Evolutionary conservation across 2,888 invertebrate genomes (phyloP).

Genomic region (Amiota communis): DNA sequence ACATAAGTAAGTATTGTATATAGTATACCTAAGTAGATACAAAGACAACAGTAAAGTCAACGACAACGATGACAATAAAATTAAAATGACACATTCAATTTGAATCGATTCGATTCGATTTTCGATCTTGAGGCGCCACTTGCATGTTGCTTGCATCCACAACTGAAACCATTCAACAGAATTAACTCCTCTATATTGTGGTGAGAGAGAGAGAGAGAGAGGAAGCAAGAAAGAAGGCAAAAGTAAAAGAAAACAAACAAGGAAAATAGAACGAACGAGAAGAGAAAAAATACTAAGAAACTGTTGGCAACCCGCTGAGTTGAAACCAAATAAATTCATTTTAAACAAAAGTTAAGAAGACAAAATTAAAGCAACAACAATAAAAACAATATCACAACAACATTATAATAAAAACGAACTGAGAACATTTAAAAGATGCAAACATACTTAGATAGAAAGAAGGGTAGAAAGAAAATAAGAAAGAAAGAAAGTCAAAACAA

Average conservation of each 20-base stretch:
- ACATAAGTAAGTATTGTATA: too few species aligned
- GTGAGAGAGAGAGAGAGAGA: too few species aligned
- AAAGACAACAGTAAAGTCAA: constrained; percentile 34
- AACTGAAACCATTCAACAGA: too few species aligned
- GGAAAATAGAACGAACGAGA: too few species aligned
- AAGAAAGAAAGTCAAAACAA: neutral
- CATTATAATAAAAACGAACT: constrained; percentile 49
- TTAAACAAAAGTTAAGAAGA: neutral
- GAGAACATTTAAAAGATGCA: constrained; percentile 39
- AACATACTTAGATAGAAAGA: neutral
- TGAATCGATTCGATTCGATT: neutral
- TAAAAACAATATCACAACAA: constrained; percentile 23
- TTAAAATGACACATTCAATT: constrained; percentile 62
- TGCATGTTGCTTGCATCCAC: constrained; percentile 34
- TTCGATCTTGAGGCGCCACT: constrained; percentile 49
- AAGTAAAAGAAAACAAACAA: too few species aligned
- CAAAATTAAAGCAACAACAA: constrained; percentile 26
- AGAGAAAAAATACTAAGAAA: too few species aligned
- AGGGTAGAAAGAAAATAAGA: neutral
- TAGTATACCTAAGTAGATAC: neutral
- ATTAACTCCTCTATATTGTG: too few species aligned
- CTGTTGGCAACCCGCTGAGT: constrained; percentile 49
- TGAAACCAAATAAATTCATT: constrained; percentile 37
- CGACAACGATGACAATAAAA: constrained; percentile 38
- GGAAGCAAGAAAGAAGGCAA: too few species aligned